Evolutionary conservation across 64 coral and sea anemone species (phyloP), one percentile per base, ranked within the genome.

Genomic region (Montipora capricornis): DNA sequence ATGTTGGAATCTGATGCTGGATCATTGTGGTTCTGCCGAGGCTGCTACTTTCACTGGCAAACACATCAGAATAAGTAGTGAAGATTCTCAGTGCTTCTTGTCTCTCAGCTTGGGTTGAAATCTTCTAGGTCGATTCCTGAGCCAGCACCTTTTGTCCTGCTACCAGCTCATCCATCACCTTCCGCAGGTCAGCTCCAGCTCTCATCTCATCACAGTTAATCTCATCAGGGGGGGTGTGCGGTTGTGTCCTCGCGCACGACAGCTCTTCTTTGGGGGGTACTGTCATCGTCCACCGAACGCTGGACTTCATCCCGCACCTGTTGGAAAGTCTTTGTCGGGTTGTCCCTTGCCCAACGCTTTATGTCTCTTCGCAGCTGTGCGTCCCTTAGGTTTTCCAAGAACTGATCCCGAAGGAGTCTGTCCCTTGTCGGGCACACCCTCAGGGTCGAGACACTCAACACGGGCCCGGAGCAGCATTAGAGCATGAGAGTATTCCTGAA

Each of bases 311-410:
- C 89, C 8, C 68, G 47, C 3, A 95, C 49, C 8, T 82, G 19
- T 13, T 88, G 76, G 55, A 89, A 89, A 8, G 16, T 78, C 16
- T 86, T 92, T 10, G 70, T 60, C 6, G 80, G 95, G 8, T 48
- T 24, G 68, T 89, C 61, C 1, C 90, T 9, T 7, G 78, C 80
- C 79, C 82, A 81, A 9, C 95, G 8, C 20, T 70, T 53, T 10
- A 96, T 74, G 55, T 96, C 87, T 62, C 86, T 59, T 17, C 86
- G 90, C 17, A 93, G 58, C 58, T 75, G 73, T 2, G 44, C 4
- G 45, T 92, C 90, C 10, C 55, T 9, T 7, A 95, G 77, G 17
- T 88, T 92, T 47, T 95, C 76, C 61, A 95, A 24, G 10, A 95
- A 95, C 55, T 73, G 71, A 8, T 84, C 87, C 17, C 93, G 4